Base-by-base conservation (phyloP, 2,113 vertebrate species). In the Ahaetulla prasina region DNA sequence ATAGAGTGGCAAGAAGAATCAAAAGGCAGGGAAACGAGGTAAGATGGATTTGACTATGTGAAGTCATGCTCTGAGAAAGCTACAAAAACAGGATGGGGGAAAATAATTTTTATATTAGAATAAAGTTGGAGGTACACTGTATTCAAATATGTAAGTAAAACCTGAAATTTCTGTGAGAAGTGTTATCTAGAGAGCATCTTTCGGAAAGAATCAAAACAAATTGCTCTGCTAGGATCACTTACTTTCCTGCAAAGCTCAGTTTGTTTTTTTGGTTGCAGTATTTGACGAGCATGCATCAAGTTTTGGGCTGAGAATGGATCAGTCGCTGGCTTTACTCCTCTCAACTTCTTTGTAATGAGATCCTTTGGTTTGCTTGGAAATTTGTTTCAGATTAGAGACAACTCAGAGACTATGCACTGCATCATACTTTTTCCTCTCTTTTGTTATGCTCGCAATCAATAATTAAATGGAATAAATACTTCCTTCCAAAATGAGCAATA, bases 21-120 rank as follows among this genome's bases (percentile, higher is more conserved):
- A 30, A 53, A 68, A n/a, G 39, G 7, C 74, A 57, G 97, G 94
- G 96, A 94, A 91, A 45, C 60, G 90, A 30, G 20, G 91, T 68
- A 89, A 92, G 88, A 86, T 63, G 89, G 68, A 53, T 35, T 6
- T 89, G 92, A 47, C 93, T 53, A 2, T 88, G n/a, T 88, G n/a
- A 97, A 97, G 93, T 94, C 94, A 94, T 93, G 95, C 95, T 96
- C 91, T 95, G 93, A 93, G 89, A 95, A 97, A 97, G 95, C 93
- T 96, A 96, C 95, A 91, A 94, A 94, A 90, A 27, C 25, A 39
- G 25, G 6, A 43, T 23, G 14, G 27, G 39, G 14, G 4, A 16
- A 92, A 22, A 20, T 93, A 68, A 93, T 93, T 96, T 96, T 94
- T 95, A 95, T 97, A 96, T 96, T 89, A 89, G 96, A 94, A 95